Base-by-base conservation (phyloP, 2,797 vertebrate genomes). In the Gymnothorax reevesii region DNA sequence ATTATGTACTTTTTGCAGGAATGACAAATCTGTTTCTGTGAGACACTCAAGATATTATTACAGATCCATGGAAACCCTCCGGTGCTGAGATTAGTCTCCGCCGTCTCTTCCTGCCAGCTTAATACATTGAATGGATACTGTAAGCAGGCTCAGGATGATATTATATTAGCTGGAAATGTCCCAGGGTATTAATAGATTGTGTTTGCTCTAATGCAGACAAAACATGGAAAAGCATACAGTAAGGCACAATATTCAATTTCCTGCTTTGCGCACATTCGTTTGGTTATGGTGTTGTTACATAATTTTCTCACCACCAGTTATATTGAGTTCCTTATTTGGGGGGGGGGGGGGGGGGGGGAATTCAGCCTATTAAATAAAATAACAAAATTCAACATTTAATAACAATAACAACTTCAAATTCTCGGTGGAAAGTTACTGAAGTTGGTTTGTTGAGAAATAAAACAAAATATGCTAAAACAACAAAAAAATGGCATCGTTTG, bases 41-140 rank as follows among this genome's bases (percentile, higher is more conserved):
- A 83, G 57, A 86, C 52, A 55, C 77, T 62, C 80, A 75, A 86
- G 57, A 82, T 69, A 86, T 86, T 66, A 82, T 82, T 82, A 86
- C 60, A 49, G 80, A 82, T 52, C 59, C 17, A 17, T 13, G 71
- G 82, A 69, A 77, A 79, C 54, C 85, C 69, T 86, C 85, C 55
- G 77, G 85, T 80, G 59, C 52, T 64, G 62, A 22, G 73, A 86
- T 86, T 82, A 86, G 75, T 66, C 75, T 62, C 27, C 66, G 57
- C 85, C 54, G 57, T 82, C 85, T 82, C 85, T 62, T 82, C 52
- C 69, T 64, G 75, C 71, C 59, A 85, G 60, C 60, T 77, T 71
- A 69, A 62, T 49, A 82, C 69, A 77, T 27, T 86, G 79, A 82
- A 86, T 83, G 77, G 79, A 66, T 86, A 66, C 62, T 82, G 62